These are phyloP conservation scores for Albula goreensis DNA, from an alignment of 2,113 vertebrate species.

Conservation along the genomic window DNA sequence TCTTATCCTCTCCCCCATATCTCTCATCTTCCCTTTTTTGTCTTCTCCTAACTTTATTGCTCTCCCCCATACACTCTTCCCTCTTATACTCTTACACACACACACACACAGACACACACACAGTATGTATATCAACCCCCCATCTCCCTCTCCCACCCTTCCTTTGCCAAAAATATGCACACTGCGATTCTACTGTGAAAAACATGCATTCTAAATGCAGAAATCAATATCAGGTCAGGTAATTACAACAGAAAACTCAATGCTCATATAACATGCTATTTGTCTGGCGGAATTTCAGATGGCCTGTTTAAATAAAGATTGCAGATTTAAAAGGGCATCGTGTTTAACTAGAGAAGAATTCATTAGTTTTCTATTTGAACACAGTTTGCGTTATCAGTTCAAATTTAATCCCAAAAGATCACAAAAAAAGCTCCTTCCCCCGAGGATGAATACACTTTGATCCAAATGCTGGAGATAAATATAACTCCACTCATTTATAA, in stretches of 20 bases:
- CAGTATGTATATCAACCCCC: not conserved
- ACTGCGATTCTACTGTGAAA: not conserved
- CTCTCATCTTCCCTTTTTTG: not conserved
- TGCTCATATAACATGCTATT: not conserved
- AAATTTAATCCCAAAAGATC: slow-evolving; percentile 16
- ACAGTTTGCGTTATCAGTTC: slow-evolving; percentile 2
- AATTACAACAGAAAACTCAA: not conserved
- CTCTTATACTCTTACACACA: no score
- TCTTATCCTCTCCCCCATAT: not conserved
- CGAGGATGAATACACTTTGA: slow-evolving; percentile 20
- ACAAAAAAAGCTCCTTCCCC: slow-evolving; percentile 3
- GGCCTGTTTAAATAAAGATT: slow-evolving; percentile 19
- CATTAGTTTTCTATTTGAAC: slow-evolving; percentile 10
- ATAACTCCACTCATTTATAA: slow-evolving; percentile 12
- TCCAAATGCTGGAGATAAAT: slow-evolving; percentile 14
- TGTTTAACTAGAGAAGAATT: not conserved
- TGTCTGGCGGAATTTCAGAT: not conserved
- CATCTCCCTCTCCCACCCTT: not conserved
- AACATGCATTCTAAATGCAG: not conserved
- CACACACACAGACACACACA: no score
- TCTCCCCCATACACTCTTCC: no score
- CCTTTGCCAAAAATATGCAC: not conserved
- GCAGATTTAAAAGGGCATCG: not conserved
- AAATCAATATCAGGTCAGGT: slow-evolving; percentile 1
- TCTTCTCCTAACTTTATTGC: not conserved